phyloP scores from a whole-genome alignment of 2,797 vertebrate species.

The Ambastaia sidthimunki region DNA sequence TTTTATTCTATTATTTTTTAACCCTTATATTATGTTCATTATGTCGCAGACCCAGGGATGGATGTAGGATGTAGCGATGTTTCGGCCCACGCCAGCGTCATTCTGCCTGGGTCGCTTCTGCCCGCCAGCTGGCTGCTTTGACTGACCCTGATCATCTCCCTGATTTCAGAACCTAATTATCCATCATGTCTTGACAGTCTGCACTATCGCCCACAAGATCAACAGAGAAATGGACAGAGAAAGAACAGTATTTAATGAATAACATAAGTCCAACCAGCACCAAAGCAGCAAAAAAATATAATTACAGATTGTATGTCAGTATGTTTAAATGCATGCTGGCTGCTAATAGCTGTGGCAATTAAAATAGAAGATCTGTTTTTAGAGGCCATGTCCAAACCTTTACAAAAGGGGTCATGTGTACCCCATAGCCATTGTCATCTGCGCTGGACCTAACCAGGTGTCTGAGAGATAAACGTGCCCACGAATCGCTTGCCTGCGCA shows the following conservation, averaged over 20 bases:
- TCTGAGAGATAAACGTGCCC: slow-evolving; percentile 42
- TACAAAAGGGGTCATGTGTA: slow-evolving; percentile 17
- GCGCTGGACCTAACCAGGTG: slow-evolving; percentile 38
- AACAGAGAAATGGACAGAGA: slow-evolving; percentile 11
- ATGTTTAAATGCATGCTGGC: neutral
- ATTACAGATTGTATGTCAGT: slow-evolving; percentile 32
- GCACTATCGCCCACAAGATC: slow-evolving; percentile 65
- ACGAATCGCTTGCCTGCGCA: slow-evolving; percentile 48
- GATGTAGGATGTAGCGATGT: neutral
- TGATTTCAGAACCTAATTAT: slow-evolving; percentile 81
- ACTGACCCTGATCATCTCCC: slow-evolving; percentile 75
- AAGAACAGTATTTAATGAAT: neutral
- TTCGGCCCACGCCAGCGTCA: neutral
- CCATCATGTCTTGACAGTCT: slow-evolving; percentile 61
- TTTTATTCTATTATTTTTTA: too few relatives aligned
- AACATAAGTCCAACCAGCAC: neutral
- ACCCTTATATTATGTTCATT: too few relatives aligned
- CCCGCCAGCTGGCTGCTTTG: slow-evolving; percentile 37
- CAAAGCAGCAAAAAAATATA: slow-evolving; percentile 15
- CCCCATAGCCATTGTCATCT: neutral
- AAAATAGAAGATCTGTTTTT: slow-evolving; percentile 1
- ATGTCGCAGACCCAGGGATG: neutral
- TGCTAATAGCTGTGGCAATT: neutral
- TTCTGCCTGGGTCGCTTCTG: neutral
- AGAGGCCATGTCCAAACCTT: neutral